Conservation (phyloP, 2,797 vertebrate species). For the Enteromius radiatus region DNA sequence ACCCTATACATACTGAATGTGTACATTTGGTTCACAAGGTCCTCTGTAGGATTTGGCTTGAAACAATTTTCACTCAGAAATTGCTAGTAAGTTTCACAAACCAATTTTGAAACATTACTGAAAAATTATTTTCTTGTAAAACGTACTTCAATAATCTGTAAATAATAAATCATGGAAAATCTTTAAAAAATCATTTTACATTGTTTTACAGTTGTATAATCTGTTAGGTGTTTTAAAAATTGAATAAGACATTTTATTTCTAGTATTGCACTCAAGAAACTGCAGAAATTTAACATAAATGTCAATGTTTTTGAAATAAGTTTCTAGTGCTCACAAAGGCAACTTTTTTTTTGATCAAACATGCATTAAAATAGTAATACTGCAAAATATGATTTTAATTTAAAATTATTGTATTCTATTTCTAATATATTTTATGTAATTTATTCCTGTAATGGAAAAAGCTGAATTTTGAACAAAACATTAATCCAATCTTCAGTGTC, state of each 20-base stretch:
- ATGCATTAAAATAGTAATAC: background rate
- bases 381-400: background rate
- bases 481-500: background rate
- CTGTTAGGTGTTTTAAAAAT: background rate
- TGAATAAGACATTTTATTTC: background rate
- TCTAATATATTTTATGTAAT: background rate
- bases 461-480: background rate
- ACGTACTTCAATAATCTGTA: background rate
- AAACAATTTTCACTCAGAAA: background rate
- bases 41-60: background rate
- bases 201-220: background rate
- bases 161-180: background rate
- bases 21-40: background rate
- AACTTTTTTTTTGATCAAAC: background rate
- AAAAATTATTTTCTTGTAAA: background rate
- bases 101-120: background rate
- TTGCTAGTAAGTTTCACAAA: background rate
- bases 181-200: too few species aligned
- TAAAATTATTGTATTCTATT: background rate
- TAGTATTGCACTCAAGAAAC: background rate
- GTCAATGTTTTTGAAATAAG: background rate
- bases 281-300: background rate
- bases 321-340: background rate
- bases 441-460: background rate
- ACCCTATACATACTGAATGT: background rate